Evolutionary conservation across 2,888 invertebrate species (phyloP).

Genomic region (Cosmorhoe ocellata): DNA sequence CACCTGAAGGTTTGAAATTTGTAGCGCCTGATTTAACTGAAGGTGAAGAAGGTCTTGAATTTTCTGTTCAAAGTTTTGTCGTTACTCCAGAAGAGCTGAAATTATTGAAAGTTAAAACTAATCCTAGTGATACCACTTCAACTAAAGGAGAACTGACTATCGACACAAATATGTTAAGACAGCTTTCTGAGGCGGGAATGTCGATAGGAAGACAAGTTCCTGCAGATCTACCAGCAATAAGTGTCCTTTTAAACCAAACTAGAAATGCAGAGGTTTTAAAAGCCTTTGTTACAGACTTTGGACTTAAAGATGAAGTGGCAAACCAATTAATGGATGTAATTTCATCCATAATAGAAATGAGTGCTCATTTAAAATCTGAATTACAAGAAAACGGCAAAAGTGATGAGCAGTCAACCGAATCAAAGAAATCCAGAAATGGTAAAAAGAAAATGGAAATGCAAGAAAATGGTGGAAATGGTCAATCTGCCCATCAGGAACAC

Average conservation of each 20-base stretch:
- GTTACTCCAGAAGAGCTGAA: conserved; percentile 79
- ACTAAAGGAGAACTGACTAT: conserved; percentile 84
- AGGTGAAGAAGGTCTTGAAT: conserved; percentile 85
- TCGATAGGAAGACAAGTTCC: conserved; percentile 85
- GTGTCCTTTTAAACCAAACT: conserved; percentile 78
- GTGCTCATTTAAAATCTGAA: conserved; percentile 72
- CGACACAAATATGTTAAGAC: conserved; percentile 84
- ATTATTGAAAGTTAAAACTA: conserved; percentile 75
- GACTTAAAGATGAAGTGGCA: conserved; percentile 77
- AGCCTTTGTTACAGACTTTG: conserved; percentile 75
- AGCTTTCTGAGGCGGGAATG: conserved; percentile 86
- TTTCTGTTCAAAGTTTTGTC: conserved; percentile 87
- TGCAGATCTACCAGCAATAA: conserved; percentile 83
- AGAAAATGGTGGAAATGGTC: conserved; percentile 48
- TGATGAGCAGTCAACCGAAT: conserved; percentile 46
- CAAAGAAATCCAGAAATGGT: conserved; percentile 55
- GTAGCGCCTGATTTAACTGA: conserved; percentile 86
- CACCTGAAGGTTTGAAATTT: conserved; percentile 86
- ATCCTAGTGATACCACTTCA: conserved; percentile 75
- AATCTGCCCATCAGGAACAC: conserved; percentile 72
- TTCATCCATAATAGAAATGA: conserved; percentile 78
- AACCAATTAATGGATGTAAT: conserved; percentile 79
- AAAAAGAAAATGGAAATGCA: conserved; percentile 56
- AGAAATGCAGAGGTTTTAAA: conserved; percentile 74
- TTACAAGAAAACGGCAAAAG: conserved; percentile 56